Conservation (phyloP, 2,797 vertebrate genomes). For the Enteromius thamalakanensis region DNA sequence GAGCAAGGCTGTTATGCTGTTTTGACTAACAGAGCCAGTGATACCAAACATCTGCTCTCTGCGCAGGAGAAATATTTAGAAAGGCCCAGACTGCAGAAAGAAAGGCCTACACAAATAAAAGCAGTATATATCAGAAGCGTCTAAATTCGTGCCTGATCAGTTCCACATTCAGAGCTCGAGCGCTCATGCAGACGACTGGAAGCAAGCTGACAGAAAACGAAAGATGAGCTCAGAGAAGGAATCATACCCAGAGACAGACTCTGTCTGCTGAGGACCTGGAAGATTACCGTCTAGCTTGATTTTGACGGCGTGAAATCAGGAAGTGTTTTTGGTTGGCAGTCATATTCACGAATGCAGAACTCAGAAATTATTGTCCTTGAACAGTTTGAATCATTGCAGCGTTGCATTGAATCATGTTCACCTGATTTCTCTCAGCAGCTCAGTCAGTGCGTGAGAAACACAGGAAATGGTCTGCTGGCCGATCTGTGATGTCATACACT, state of each 20-base stretch:
- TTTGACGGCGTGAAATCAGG: not conserved
- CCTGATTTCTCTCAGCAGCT: not conserved
- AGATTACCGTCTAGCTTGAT: not conserved
- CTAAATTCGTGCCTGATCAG: slow-evolving; percentile 33
- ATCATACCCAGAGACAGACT: slow-evolving; percentile 23
- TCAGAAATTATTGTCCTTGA: not conserved
- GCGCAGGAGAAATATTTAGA: slow-evolving; percentile 63
- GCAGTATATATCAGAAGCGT: slow-evolving; percentile 30
- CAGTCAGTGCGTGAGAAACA: not conserved
- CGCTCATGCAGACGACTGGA: slow-evolving; percentile 32
- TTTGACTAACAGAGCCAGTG: slow-evolving; percentile 70
- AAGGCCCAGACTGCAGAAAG: slow-evolving; percentile 53
- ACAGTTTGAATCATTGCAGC: not conserved
- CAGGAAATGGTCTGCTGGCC: not conserved
- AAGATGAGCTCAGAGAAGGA: slow-evolving; percentile 51
- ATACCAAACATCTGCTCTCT: slow-evolving; percentile 60
- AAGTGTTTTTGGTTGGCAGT: not conserved
- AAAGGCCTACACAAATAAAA: slow-evolving; percentile 21
- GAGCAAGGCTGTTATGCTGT: slow-evolving; percentile 64
- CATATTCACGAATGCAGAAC: not conserved
- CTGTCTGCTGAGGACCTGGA: not conserved
- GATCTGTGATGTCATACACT: too few relatives aligned
- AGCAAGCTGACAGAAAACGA: slow-evolving; percentile 50
- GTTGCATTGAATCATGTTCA: not conserved
- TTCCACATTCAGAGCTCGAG: slow-evolving; percentile 24